phyloP scores from a whole-genome alignment of 2,888 invertebrate species.

The Chesias legatella region DNA sequence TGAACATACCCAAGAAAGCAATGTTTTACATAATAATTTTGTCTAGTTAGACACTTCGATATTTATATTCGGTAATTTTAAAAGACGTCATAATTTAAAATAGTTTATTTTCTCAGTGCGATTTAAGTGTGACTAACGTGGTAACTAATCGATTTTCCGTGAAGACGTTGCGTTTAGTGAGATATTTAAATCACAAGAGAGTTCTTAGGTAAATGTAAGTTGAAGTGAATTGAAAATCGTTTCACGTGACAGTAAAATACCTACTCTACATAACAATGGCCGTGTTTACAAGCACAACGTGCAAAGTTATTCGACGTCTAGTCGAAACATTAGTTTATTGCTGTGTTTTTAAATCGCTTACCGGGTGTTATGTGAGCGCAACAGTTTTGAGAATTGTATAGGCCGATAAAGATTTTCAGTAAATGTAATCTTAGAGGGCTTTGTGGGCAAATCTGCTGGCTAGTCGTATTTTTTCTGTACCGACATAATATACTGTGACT shows the following conservation, averaged over 20 bases:
- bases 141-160: slow-evolving; percentile 11
- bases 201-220: slow-evolving; percentile 3
- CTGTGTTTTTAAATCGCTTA: slow-evolving; percentile 26
- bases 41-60: no score
- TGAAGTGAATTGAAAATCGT: slow-evolving; percentile 5
- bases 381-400: slow-evolving; percentile 15
- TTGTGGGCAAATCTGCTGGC: neutral
- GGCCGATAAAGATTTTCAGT: slow-evolving; percentile 18
- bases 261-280: slow-evolving; percentile 42
- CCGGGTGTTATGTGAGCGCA: slow-evolving; percentile 23
- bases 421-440: slow-evolving; percentile 15
- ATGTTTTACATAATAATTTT: no score
- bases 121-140: slow-evolving; percentile 6
- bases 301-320: slow-evolving; percentile 30
- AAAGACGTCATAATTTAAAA: neutral
- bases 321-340: slow-evolving; percentile 34
- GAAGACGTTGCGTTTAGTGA: slow-evolving; percentile 2
- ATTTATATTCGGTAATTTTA: neutral
- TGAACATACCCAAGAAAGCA: no score
- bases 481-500: no score
- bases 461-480: no score
- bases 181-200: slow-evolving; percentile 11
- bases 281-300: slow-evolving; percentile 33
- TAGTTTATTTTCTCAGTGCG: slow-evolving; percentile 2
- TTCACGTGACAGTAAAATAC: slow-evolving; percentile 43